Evolutionary conservation across 2,113 vertebrate genomes (phyloP), one percentile per base, ranked within the genome.

Genomic region (Phyllopteryx taeniolatus): DNA sequence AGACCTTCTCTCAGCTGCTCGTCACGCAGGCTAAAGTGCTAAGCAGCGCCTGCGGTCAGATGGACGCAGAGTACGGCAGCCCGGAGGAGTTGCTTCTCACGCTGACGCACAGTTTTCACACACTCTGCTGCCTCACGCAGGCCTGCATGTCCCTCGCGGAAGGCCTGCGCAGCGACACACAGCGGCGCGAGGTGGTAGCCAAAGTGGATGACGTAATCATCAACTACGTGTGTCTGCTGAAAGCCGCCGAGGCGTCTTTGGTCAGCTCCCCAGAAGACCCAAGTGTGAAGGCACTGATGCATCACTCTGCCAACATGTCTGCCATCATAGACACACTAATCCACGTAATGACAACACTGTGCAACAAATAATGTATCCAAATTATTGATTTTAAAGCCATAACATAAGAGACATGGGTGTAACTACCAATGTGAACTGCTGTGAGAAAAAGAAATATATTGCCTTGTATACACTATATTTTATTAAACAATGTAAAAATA

Each of bases 331-430:
- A 95, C 93, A 93, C 95, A 94, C 94, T 97, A 93, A 96, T 93
- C 91, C 93, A 92, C 94, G 96, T 95, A 93, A 94, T 97, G 91
- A 94, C 94, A 93, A 95, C 92, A 93, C 94, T 95, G 94, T 94
- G 96, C 90, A 92, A 94, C 88, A 94, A 95, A 88, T 95, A 91
- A 95, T 75, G 76, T 79, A 71, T 93, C 93, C 93, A 93, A 93
- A 93, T 92, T 92, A 94, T 95, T 93, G 94, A 95, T 95, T 95
- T 95, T 91, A 94, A 98, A 98, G 97, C 96, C 96, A 98, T 98
- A 61, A 98, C 94, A 93, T 94, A 85, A 73, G 91, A 88, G 92
- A 91, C 89, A 89, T 93, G 93, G 86, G 84, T 88, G 75, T 71
- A 76, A 82, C 70, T 77, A 85, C 85, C 85, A 86, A 85, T 94